phyloP scores from a whole-genome alignment of 2,797 vertebrate genomes.

The Enteromius paludinosus region DNA sequence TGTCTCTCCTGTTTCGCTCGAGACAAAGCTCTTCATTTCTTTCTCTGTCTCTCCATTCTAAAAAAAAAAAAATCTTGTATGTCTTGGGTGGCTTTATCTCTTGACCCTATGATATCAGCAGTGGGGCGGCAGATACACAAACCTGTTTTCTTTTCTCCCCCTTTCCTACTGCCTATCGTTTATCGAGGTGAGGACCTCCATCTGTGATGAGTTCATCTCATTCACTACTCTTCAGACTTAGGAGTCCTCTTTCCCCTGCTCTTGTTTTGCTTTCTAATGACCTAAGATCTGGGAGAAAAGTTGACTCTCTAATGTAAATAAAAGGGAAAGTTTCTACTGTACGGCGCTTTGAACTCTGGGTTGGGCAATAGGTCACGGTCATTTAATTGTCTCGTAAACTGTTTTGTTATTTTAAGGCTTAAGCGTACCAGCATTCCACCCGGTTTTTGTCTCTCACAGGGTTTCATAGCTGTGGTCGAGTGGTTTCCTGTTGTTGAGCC shows the following conservation, averaged over 20 bases:
- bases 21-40: constrained; percentile 61
- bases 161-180: constrained; percentile 65
- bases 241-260: constrained; percentile 62
- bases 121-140: constrained; percentile 65
- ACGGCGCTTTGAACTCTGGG: constrained; percentile 46
- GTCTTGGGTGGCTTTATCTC: constrained; percentile 68
- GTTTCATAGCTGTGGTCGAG: constrained; percentile 23
- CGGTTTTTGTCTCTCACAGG: constrained; percentile 9
- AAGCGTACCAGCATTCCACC: constrained; percentile 24
- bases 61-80: constrained; percentile 39
- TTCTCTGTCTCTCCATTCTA: constrained; percentile 31
- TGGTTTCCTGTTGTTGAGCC: constrained; percentile 39
- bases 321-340: constrained; percentile 36
- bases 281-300: constrained; percentile 6
- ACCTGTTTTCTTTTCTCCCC: constrained; percentile 55
- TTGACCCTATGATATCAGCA: constrained; percentile 72
- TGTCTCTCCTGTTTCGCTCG: constrained; percentile 14
- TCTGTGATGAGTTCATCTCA: constrained; percentile 73
- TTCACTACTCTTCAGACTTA: constrained; percentile 33
- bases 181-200: constrained; percentile 77
- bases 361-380: constrained; percentile 19
- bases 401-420: neutral
- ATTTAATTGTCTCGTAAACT: constrained; percentile 36
- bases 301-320: constrained; percentile 33
- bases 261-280: constrained; percentile 42